phyloP scores from a whole-genome alignment of 35 echinoderm and acorn worm species.

The Lytechinus pictus region DNA sequence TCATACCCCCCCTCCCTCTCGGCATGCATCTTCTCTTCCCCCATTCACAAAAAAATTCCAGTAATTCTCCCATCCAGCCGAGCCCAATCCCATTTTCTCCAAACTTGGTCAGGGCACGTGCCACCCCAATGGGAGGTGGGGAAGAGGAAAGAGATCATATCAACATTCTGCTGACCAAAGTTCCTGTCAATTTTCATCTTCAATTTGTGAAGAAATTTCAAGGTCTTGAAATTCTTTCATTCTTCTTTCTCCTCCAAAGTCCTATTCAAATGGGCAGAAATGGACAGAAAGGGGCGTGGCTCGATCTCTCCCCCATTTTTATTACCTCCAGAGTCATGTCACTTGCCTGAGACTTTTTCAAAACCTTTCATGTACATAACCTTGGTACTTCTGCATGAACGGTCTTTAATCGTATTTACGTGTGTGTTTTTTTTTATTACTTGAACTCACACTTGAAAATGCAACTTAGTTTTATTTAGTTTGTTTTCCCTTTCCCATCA shows the following conservation, averaged over 20 bases:
- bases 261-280: background rate
- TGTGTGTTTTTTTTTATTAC: too few relatives aligned
- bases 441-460: too few relatives aligned
- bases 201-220: background rate
- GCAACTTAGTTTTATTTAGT: too few relatives aligned
- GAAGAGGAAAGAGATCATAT: background rate
- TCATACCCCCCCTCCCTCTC: background rate
- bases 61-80: slow-evolving; percentile 2
- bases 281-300: background rate
- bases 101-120: slow-evolving; percentile 43
- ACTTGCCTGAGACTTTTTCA: too few relatives aligned
- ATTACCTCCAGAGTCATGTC: background rate
- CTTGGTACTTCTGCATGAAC: too few relatives aligned
- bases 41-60: slow-evolving; percentile 47
- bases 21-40: background rate
- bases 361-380: too few relatives aligned
- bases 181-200: background rate
- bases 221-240: background rate
- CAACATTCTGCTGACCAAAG: background rate
- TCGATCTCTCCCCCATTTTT: background rate
- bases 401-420: too few relatives aligned
- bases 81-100: slow-evolving; percentile 31
- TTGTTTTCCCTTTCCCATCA: too few relatives aligned
- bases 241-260: background rate
- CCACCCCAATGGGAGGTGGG: background rate